Conservation (phyloP, 2,113 vertebrate species). For the Gallinago jamesoni region DNA sequence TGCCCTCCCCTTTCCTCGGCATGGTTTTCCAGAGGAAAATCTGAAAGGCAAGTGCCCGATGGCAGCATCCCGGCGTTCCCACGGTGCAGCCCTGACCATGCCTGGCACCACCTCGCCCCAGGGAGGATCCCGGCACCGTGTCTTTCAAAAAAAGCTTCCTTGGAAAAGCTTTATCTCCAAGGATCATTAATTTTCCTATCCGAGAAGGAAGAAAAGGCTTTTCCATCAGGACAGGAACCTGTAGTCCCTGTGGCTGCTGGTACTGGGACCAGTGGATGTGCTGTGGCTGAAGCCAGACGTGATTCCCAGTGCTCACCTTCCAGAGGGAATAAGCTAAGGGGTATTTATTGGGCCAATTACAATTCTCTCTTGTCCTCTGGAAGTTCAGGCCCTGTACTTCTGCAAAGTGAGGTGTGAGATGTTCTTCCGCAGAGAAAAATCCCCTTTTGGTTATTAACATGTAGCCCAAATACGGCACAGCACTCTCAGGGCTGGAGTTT, state of each 20-base stretch:
- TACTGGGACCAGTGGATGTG: accelerated
- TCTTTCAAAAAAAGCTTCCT: not conserved
- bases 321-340: not conserved
- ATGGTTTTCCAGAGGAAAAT: not conserved
- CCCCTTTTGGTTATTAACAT: not conserved
- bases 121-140: not conserved
- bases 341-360: not conserved
- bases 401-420: not conserved
- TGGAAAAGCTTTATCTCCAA: not conserved
- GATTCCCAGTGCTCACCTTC: not conserved
- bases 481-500: accelerated
- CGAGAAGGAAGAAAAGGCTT: not conserved
- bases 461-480: not conserved
- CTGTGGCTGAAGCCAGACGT: accelerated
- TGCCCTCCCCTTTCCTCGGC: not conserved
- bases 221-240: not conserved
- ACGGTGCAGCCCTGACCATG: accelerated
- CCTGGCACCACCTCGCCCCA: not conserved
- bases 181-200: not conserved
- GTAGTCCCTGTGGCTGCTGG: accelerated
- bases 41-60: not conserved
- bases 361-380: too few species aligned
- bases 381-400: not conserved
- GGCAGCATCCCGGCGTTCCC: not conserved
- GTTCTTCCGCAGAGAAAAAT: not conserved